Percentiles rank a stretch among this genome's conserved stretches.
phyloP scores from a whole-genome alignment of 2,888 invertebrate species.

The Temnothorax unifasciatus region DNA sequence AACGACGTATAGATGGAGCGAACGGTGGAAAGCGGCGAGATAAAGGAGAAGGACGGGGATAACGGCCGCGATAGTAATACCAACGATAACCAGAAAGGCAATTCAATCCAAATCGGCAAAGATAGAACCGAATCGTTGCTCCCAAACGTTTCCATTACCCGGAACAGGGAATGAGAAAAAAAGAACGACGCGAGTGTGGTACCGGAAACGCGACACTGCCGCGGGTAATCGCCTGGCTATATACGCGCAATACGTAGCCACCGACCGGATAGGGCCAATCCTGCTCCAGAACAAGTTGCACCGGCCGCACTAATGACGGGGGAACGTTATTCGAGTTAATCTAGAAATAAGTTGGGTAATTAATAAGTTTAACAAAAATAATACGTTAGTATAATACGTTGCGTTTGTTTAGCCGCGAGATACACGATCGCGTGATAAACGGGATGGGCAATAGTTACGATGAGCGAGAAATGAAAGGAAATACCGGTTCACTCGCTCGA shows the following conservation, averaged over 20 bases:
- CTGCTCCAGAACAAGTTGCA: not conserved
- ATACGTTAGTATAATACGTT: not conserved
- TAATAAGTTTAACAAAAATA: not conserved
- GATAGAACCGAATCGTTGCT: conserved; percentile 75
- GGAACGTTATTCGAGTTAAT: conserved; percentile 7
- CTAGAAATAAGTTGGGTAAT: not conserved
- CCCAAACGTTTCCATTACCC: conserved; percentile 79
- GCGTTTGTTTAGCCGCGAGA: not conserved
- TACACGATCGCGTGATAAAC: not conserved
- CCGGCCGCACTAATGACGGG: not conserved
- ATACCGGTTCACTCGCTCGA: not conserved
- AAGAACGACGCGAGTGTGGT: conserved; percentile 53
- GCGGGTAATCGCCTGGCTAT: conserved; percentile 72
- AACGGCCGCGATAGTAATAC: conserved; percentile 31
- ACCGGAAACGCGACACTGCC: conserved; percentile 66
- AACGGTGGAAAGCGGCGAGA: conserved; percentile 29
- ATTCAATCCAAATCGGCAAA: conserved; percentile 80
- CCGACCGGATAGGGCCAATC: not conserved
- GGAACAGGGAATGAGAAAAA: conserved; percentile 67
- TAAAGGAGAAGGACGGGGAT: conserved; percentile 2
- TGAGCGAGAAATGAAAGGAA: not conserved
- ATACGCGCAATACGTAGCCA: conserved; percentile 38
- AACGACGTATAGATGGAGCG: conserved; percentile 46
- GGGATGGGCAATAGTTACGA: not conserved
- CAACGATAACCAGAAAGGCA: conserved; percentile 76